Evolutionary conservation across 2,797 vertebrate species (phyloP).

Genomic region (Anguilla anguilla): DNA sequence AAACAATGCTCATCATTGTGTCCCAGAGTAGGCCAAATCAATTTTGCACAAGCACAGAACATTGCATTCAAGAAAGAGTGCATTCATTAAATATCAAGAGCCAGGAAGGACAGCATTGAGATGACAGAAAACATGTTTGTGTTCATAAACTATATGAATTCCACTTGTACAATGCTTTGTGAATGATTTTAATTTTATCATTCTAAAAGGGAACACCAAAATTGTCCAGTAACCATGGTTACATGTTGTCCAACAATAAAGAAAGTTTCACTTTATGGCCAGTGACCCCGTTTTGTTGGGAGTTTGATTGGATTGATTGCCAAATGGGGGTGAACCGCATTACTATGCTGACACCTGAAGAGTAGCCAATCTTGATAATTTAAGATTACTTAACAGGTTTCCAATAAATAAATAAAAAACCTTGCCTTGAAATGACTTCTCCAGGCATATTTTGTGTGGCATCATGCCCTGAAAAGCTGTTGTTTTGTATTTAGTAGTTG

Average conservation of each 20-base stretch:
- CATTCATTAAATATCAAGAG: neutral
- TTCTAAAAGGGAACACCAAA: neutral
- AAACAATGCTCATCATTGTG: neutral
- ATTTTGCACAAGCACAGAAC: neutral
- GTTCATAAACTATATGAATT: neutral
- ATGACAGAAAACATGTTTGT: too few relatives aligned
- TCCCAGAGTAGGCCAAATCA: neutral
- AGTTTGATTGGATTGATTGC: neutral
- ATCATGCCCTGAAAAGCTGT: neutral
- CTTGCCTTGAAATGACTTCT: neutral
- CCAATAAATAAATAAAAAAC: neutral
- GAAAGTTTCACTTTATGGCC: neutral
- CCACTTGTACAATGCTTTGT: neutral
- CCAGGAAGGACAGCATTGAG: neutral
- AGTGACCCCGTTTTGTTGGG: neutral
- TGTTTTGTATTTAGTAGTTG: neutral
- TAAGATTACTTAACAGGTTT: neutral
- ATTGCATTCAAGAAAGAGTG: neutral
- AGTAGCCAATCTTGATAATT: neutral
- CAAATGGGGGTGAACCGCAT: neutral
- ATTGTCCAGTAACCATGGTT: neutral
- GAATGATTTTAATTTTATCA: neutral
- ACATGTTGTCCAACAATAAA: neutral
- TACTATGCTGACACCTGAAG: neutral
- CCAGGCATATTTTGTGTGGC: neutral